Evolutionary conservation across 2,113 vertebrate species (phyloP), one percentile per base, ranked within the genome.

Genomic region (Halcyon senegalensis): DNA sequence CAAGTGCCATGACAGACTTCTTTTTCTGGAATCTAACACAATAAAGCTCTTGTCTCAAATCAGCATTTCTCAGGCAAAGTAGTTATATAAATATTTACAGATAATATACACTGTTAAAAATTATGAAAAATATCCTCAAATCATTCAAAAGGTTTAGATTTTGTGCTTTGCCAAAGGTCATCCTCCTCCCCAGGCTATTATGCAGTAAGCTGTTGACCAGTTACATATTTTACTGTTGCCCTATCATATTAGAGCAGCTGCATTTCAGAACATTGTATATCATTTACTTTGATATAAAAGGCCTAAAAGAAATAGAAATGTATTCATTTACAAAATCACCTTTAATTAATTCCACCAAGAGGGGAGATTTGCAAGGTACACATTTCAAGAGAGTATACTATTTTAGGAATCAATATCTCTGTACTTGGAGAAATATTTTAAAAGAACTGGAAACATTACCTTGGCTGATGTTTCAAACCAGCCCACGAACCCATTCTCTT

Each of bases 381-480:
- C 4, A 16, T 69, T 84, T 92, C 2, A 1, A 81, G 11, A 0
- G 1, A 50, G 23, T 17, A 5, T 93, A 16, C 7, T 41, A 25
- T 37, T 83, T 88, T 46, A 74, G 24, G 18, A 83, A 56, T 5
- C 5, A 16, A 37, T 28, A 72, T 88, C 25, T 24, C 56, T 70
- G 20, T 25, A 28, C 20, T 70, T 33, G 21, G 16, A 59, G 25
- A 82, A 92, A 74, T 13, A 37, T 53, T 60, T 59, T 27, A 70
- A 85, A 87, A 78, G 17, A 87, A 93, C 69, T 11, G 1, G 35
- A 89, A 93, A 58, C 21, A 9, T 96, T 98, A 99, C 98, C 98
- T 99, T 99, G 82, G 98, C 98, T 48, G 98, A 99, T 24, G 98
- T 99, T 96, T 99, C 98, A 82, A 98, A 99, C 98, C 98, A 99